A percentile compares a stretch with the other conserved stretches of the same genome.
Evolutionary conservation across 2,113 vertebrate species (phyloP).

Genomic region (Microcebus tavaratra): DNA sequence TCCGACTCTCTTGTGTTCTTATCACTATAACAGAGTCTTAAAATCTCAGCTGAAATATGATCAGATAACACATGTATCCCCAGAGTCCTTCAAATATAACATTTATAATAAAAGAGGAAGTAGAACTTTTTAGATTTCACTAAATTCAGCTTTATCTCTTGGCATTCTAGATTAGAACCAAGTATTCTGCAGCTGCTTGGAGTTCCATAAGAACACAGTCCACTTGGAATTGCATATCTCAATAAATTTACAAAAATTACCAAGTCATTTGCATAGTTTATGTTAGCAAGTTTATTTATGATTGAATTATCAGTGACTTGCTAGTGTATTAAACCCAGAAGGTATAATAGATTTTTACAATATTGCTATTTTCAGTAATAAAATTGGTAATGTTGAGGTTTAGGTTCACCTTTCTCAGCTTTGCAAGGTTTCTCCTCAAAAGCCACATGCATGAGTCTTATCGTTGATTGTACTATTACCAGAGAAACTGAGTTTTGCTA

Average conservation of each 20-base stretch:
- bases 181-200: background rate
- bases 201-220: background rate
- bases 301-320: background rate
- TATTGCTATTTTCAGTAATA: background rate
- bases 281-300: background rate
- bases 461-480: accelerated
- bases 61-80: background rate
- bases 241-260: background rate
- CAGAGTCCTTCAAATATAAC: background rate
- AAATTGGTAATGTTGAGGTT: background rate
- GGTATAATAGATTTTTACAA: background rate
- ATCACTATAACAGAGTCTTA: background rate
- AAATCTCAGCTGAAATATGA: background rate
- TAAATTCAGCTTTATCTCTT: background rate
- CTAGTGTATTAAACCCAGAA: background rate
- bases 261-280: background rate
- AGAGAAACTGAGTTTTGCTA: background rate
- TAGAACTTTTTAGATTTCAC: background rate
- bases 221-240: background rate
- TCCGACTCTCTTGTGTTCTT: background rate
- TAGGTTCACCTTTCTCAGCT: background rate
- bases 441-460: background rate
- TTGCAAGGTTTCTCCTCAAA: background rate
- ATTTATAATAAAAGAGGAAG: background rate
- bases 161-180: background rate